phyloP scores from a whole-genome alignment of 2,797 vertebrate species.

The Pangasius djambal region DNA sequence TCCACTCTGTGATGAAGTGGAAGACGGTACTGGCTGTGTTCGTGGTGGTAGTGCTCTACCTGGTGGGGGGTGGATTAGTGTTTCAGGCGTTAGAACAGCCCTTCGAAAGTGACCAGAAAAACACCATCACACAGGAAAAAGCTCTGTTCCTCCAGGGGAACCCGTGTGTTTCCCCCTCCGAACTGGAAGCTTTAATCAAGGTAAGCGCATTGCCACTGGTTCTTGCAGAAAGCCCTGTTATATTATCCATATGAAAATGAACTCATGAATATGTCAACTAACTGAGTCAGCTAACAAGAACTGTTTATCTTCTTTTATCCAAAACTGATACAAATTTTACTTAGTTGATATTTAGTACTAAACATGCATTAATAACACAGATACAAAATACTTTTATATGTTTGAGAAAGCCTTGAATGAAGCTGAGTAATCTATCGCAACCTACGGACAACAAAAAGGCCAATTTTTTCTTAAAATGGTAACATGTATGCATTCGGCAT shows the following conservation, averaged over 20 bases:
- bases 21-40: constrained; percentile 95
- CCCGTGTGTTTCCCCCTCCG: constrained; percentile 82
- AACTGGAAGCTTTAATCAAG: constrained; percentile 91
- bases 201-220: constrained; percentile 63
- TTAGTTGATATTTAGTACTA: neutral
- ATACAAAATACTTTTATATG: neutral
- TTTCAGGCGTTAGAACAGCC: constrained; percentile 92
- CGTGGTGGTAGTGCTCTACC: constrained; percentile 90
- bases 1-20: constrained; percentile 97
- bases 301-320: neutral
- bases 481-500: neutral
- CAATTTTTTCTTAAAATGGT: neutral
- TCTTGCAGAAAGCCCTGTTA: neutral
- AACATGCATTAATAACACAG: neutral
- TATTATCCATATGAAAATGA: neutral
- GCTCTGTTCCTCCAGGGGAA: constrained; percentile 88
- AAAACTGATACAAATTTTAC: neutral
- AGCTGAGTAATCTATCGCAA: neutral
- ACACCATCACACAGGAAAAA: constrained; percentile 87
- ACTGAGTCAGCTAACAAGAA: neutral
- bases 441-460: neutral
- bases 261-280: neutral
- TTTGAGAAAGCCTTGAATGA: neutral
- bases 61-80: constrained; percentile 87
- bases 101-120: constrained; percentile 90